These are phyloP conservation scores for Ochotona princeps DNA, from an alignment of 2,113 vertebrate species.

Conservation along the genomic window DNA sequence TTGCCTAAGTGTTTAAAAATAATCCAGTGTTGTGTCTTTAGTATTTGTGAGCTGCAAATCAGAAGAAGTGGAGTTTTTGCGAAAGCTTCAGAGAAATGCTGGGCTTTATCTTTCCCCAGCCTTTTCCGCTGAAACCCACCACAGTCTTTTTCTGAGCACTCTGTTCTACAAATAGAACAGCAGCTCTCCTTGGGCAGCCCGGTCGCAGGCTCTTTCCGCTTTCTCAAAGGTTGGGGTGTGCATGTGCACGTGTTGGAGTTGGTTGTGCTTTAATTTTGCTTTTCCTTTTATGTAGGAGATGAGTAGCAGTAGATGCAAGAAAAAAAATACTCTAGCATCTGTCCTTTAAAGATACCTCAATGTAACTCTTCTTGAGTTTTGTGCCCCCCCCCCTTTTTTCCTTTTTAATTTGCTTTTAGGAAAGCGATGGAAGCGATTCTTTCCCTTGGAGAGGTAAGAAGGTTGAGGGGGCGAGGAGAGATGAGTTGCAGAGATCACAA, in stretches of 20 bases:
- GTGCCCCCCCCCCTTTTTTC: not conserved
- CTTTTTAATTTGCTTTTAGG: slow-evolving; percentile 64
- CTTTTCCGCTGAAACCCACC: slow-evolving; percentile 86
- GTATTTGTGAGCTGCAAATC: slow-evolving; percentile 2
- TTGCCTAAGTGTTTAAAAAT: slow-evolving; percentile 66
- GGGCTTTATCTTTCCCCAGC: slow-evolving; percentile 84
- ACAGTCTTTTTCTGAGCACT: slow-evolving; percentile 80
- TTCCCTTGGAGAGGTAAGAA: slow-evolving; percentile 72
- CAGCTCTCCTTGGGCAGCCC: slow-evolving; percentile 80
- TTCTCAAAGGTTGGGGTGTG: slow-evolving; percentile 51
- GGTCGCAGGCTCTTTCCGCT: slow-evolving; percentile 78
- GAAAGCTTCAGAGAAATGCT: slow-evolving; percentile 80
- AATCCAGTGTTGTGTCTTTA: slow-evolving; percentile 30
- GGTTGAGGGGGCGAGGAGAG: not conserved
- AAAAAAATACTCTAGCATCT: slow-evolving; percentile 55
- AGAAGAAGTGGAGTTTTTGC: slow-evolving; percentile 79
- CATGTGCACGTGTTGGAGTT: not conserved
- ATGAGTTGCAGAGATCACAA: too few relatives aligned
- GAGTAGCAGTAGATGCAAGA: slow-evolving; percentile 36
- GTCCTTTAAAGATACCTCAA: slow-evolving; percentile 48
- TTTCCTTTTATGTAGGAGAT: slow-evolving; percentile 76
- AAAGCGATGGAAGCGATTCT: slow-evolving; percentile 78
- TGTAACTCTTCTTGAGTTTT: slow-evolving; percentile 31
- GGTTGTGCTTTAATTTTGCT: slow-evolving; percentile 56
- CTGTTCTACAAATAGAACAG: slow-evolving; percentile 86